Conservation (phyloP, 2,797 vertebrate species). For the Arrhamphus sclerolepis region DNA sequence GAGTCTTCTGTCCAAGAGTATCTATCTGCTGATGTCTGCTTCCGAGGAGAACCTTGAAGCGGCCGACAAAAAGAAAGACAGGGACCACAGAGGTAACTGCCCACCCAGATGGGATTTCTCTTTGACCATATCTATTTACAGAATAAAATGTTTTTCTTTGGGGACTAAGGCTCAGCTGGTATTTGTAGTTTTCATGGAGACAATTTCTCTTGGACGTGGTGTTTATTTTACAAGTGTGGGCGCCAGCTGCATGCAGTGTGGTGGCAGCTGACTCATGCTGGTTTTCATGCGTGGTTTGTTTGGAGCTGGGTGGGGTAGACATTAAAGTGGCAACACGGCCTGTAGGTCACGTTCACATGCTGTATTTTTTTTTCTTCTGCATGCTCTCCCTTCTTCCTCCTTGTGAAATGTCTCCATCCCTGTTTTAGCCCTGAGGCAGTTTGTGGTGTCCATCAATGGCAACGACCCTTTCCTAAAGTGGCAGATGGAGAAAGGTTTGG, state of each 20-base stretch:
- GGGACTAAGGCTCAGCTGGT: no score
- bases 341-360: neutral
- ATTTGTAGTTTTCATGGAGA: no score
- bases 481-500: conserved; percentile 74
- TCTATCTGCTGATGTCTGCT: conserved; percentile 62
- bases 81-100: conserved; percentile 24
- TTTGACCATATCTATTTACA: neutral
- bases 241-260: neutral
- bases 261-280: conserved; percentile 39
- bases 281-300: conserved; percentile 7
- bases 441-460: conserved; percentile 67
- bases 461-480: conserved; percentile 67
- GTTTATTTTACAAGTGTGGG: neutral
- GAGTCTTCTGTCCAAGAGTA: conserved; percentile 67
- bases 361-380: neutral
- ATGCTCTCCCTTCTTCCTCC: neutral
- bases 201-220: neutral
- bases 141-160: neutral
- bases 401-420: neutral
- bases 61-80: no score
- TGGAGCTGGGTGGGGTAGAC: conserved; percentile 39
- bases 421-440: conserved; percentile 56
- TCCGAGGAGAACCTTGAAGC: conserved; percentile 20
- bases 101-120: neutral
- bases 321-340: neutral